These are phyloP conservation scores for Etheostoma perlongum DNA, from an alignment of 2,797 vertebrate genomes.

Conservation along the genomic window DNA sequence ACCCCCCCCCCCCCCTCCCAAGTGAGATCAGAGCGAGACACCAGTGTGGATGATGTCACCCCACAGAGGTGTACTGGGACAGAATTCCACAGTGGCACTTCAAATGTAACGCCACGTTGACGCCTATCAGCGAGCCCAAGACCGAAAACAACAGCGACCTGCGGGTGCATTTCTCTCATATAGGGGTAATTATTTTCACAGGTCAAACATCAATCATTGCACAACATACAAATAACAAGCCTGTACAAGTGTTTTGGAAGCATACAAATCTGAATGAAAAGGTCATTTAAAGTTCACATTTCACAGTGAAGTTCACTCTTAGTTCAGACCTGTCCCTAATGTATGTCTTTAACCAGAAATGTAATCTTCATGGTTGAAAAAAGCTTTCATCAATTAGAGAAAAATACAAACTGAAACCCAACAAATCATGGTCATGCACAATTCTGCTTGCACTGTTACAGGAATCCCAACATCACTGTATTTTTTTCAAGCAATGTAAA, in stretches of 20 bases:
- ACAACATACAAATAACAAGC: slow-evolving; percentile 40
- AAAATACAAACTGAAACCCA: neutral
- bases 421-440: neutral
- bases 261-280: neutral
- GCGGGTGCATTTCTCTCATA: slow-evolving; percentile 48
- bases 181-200: slow-evolving; percentile 44
- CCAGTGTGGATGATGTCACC: slow-evolving; percentile 64
- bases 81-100: slow-evolving; percentile 71
- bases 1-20: slow-evolving; percentile 3
- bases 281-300: slow-evolving; percentile 48
- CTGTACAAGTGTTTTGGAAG: slow-evolving; percentile 21
- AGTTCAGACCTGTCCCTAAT: slow-evolving; percentile 30
- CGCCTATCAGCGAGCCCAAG: slow-evolving; percentile 21
- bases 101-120: slow-evolving; percentile 58
- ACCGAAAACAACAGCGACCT: slow-evolving; percentile 33
- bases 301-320: slow-evolving; percentile 36
- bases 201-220: slow-evolving; percentile 62
- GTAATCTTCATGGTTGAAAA: neutral
- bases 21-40: slow-evolving; percentile 28
- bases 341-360: neutral
- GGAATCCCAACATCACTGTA: slow-evolving; percentile 11
- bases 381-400: neutral
- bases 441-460: neutral
- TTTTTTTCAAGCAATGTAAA: slow-evolving; percentile 6
- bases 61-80: slow-evolving; percentile 40